Conservation (phyloP, 2,888 invertebrate species). For the Agrochola circellaris region DNA sequence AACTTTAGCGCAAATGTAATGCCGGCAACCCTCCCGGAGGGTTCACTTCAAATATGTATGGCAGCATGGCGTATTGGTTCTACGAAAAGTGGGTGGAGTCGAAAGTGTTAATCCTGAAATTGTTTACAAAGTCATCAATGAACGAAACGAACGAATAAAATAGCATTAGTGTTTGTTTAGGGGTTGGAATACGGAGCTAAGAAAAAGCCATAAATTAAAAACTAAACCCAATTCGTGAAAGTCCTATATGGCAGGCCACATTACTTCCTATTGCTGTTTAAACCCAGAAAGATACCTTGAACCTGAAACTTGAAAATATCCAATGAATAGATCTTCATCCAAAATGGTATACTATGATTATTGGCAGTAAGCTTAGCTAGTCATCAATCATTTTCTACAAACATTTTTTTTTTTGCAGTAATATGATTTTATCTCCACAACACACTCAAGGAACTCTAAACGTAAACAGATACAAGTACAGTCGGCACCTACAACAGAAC, state of each 20-base stretch:
- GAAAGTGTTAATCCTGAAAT: too few species aligned
- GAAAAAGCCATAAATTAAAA: neutral
- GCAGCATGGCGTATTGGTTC: too few species aligned
- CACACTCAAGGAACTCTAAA: slow-evolving; percentile 13
- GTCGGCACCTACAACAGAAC: slow-evolving; percentile 35
- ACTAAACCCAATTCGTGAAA: neutral
- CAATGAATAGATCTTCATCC: neutral
- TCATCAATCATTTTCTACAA: neutral
- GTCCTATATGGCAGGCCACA: neutral
- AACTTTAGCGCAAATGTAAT: too few species aligned
- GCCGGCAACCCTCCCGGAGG: too few species aligned
- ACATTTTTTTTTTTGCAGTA: too few species aligned
- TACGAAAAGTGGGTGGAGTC: too few species aligned
- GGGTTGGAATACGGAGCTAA: neutral
- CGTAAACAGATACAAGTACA: slow-evolving; percentile 6
- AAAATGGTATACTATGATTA: neutral
- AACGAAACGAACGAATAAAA: neutral
- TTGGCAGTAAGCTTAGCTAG: neutral
- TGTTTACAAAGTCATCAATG: neutral
- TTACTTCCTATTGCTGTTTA: too few species aligned
- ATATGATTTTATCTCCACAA: neutral
- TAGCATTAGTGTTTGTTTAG: neutral
- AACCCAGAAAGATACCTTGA: neutral
- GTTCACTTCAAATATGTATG: too few species aligned
- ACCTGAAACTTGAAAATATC: neutral